Conservation (phyloP, 2,797 vertebrate species). For the Macrochelys suwanniensis region DNA sequence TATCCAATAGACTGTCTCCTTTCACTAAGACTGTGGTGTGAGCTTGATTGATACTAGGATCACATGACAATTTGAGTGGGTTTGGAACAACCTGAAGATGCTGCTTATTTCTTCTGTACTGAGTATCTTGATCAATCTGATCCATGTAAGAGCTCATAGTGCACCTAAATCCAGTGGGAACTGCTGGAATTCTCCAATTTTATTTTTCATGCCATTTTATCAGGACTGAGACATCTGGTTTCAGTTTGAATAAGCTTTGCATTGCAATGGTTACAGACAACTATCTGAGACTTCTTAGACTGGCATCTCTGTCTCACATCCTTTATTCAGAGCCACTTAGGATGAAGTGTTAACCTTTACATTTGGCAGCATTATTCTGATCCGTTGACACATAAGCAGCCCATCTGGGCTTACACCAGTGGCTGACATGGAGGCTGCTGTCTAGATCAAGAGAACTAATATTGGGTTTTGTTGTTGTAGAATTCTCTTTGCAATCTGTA, state of each 20-base stretch:
- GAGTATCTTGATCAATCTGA: background rate
- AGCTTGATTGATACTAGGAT: rapidly evolving
- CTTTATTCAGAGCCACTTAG: background rate
- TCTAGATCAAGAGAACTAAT: background rate
- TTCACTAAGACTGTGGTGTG: background rate
- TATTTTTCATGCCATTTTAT: background rate
- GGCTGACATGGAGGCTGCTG: background rate
- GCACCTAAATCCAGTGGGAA: background rate
- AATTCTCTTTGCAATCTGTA: background rate
- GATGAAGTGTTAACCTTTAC: background rate
- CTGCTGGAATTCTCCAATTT: background rate
- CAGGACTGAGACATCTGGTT: background rate
- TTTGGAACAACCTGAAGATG: background rate
- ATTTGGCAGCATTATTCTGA: background rate
- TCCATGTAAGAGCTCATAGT: background rate
- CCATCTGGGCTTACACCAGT: background rate
- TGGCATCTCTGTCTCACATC: background rate
- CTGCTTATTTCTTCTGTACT: background rate
- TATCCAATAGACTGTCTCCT: background rate
- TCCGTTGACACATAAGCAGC: background rate
- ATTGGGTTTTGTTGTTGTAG: background rate
- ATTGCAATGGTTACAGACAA: background rate
- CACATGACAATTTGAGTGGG: background rate
- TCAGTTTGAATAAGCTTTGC: background rate
- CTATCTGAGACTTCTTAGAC: background rate